A percentile compares a stretch with the other conserved stretches of the same genome.
Evolutionary conservation across 2,888 invertebrate species (phyloP).

Genomic region (Sarcophaga caerulescens): DNA sequence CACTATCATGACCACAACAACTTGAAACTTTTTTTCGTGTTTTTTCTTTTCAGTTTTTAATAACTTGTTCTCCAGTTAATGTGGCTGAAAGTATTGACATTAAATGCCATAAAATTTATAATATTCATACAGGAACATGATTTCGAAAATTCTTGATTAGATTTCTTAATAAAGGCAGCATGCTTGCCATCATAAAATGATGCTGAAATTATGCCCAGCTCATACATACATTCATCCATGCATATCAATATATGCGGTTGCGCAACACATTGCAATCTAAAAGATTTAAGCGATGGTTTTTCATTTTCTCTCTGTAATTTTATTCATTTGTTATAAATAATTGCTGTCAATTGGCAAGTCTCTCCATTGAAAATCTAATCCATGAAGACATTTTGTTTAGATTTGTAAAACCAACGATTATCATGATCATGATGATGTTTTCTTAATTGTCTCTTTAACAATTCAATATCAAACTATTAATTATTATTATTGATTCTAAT

Average conservation of each 20-base stretch:
- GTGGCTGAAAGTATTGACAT: constrained; percentile 37
- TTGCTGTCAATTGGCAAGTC: constrained; percentile 12
- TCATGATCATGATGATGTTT: background rate
- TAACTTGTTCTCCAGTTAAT: constrained; percentile 42
- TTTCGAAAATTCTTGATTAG: constrained; percentile 13
- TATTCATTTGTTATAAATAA: constrained; percentile 41
- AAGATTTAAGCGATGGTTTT: background rate
- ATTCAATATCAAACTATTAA: constrained; percentile 19
- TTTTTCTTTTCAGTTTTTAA: constrained; percentile 2
- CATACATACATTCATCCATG: background rate
- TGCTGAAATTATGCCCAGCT: background rate
- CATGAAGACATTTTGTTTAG: no score
- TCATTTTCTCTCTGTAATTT: background rate
- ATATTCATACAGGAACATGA: constrained; percentile 37
- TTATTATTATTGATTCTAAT: constrained; percentile 27
- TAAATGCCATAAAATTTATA: constrained; percentile 27
- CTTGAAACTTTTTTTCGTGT: constrained; percentile 16
- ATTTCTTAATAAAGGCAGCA: background rate
- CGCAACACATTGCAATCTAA: constrained; percentile 28
- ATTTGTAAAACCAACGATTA: no score
- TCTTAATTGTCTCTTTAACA: constrained; percentile 44
- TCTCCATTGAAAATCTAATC: background rate
- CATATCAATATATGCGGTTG: constrained; percentile 23
- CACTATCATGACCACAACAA: constrained; percentile 26
- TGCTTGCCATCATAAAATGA: background rate